Conservation (phyloP, 2,113 vertebrate genomes). For the Gobius niger region DNA sequence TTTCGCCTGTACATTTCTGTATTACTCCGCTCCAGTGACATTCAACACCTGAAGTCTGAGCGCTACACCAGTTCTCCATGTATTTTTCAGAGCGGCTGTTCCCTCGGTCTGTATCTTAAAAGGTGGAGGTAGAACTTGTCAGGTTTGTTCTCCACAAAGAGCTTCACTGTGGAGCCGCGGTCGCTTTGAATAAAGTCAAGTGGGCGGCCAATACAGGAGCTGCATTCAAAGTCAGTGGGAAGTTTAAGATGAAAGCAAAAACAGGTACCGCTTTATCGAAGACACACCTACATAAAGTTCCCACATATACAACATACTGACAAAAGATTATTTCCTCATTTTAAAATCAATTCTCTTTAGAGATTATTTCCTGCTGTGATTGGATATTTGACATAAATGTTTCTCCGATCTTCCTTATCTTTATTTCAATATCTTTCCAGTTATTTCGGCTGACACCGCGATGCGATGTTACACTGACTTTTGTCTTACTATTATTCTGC, state of each 20-base stretch:
- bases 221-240: constrained; percentile 21
- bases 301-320: too few species aligned
- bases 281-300: too few species aligned
- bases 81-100: constrained; percentile 3
- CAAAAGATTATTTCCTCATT: too few species aligned
- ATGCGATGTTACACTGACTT: not conserved
- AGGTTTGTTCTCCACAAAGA: constrained; percentile 27
- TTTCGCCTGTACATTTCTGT: not conserved
- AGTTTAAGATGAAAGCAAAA: not conserved
- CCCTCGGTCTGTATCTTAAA: constrained; percentile 6
- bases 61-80: not conserved
- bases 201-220: constrained; percentile 10
- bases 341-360: not conserved
- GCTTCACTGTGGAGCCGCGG: constrained; percentile 13
- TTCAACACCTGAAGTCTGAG: not conserved
- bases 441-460: not conserved
- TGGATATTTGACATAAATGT: too few species aligned
- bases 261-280: too few species aligned
- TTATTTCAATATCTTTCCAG: not conserved
- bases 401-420: not conserved
- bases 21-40: not conserved
- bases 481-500: constrained; percentile 9
- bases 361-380: not conserved
- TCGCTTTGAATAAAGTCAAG: constrained; percentile 27
- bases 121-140: constrained; percentile 5